Evolutionary conservation across 1,140 invertebrate genomes (phyloP).

Genomic region (Araneus ventricosus): DNA sequence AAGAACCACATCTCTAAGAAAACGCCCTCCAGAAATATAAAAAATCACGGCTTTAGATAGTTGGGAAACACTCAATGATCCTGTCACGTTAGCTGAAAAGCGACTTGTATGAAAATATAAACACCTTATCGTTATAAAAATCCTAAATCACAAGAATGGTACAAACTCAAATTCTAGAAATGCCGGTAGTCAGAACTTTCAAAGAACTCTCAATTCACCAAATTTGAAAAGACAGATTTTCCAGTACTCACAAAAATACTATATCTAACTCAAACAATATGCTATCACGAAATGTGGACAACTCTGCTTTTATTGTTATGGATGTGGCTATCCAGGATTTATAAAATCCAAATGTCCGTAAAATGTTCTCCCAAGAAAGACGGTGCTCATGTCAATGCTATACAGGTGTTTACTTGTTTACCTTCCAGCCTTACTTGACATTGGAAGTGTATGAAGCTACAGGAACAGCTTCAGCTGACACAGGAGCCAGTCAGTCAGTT

Average conservation of each 20-base stretch:
- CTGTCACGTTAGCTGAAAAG: no score
- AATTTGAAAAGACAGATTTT: background rate
- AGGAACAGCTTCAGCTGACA: slow-evolving; percentile 26
- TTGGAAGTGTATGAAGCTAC: slow-evolving; percentile 33
- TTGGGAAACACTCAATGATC: no score
- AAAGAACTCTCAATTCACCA: no score
- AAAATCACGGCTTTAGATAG: no score
- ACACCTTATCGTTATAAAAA: no score
- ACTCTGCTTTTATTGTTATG: background rate
- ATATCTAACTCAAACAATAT: background rate
- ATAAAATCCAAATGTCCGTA: background rate
- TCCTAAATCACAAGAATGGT: no score
- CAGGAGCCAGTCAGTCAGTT: slow-evolving; percentile 22
- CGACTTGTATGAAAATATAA: no score
- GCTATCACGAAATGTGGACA: background rate
- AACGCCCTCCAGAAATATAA: no score
- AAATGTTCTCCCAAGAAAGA: background rate
- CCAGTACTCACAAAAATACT: background rate
- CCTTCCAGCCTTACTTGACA: background rate
- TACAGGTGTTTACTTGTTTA: slow-evolving; percentile 16
- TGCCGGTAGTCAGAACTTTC: no score
- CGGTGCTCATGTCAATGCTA: background rate
- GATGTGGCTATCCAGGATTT: background rate
- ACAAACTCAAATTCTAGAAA: no score
- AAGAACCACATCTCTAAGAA: no score